Evolutionary conservation across 2,113 vertebrate genomes (phyloP).

Genomic region (Semicossyphus pulcher): DNA sequence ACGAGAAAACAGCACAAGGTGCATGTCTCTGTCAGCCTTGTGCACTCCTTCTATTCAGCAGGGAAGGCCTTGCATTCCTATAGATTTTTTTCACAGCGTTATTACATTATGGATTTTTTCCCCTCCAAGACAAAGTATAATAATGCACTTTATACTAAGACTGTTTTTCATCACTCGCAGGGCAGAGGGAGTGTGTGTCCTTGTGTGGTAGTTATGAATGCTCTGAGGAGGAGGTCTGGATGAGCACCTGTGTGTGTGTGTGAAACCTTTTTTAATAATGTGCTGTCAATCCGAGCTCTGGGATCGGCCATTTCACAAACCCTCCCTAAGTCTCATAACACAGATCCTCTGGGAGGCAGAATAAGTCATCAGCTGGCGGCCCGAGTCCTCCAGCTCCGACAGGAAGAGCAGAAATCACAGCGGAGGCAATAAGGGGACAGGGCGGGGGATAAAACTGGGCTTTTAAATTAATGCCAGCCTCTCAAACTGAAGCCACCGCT

Average conservation of each 20-base stretch:
- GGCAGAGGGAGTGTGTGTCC: slow-evolving; percentile 42
- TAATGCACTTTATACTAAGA: slow-evolving; percentile 75
- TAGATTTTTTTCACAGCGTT: slow-evolving; percentile 71
- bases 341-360: slow-evolving; percentile 66
- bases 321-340: slow-evolving; percentile 75
- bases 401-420: slow-evolving; percentile 55
- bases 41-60: slow-evolving; percentile 61
- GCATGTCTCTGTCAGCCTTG: slow-evolving; percentile 59
- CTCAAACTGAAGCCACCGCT: slow-evolving; percentile 9
- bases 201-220: slow-evolving; percentile 26
- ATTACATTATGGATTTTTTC: slow-evolving; percentile 81
- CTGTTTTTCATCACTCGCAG: slow-evolving; percentile 73
- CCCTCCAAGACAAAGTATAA: slow-evolving; percentile 76
- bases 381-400: slow-evolving; percentile 25
- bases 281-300: slow-evolving; percentile 79
- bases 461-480: slow-evolving; percentile 46
- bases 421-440: slow-evolving; percentile 64
- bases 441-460: slow-evolving; percentile 38
- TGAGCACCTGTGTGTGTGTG: slow-evolving; percentile 49
- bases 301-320: slow-evolving; percentile 70
- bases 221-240: slow-evolving; percentile 19
- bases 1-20: slow-evolving; percentile 55
- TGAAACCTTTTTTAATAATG: slow-evolving; percentile 79
- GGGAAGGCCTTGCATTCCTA: slow-evolving; percentile 62
- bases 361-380: slow-evolving; percentile 66